Evolutionary conservation across 30 jellyfish, hydroid and myxozoan genomes (phyloP).

Genomic region (Cassiopea andromeda): DNA sequence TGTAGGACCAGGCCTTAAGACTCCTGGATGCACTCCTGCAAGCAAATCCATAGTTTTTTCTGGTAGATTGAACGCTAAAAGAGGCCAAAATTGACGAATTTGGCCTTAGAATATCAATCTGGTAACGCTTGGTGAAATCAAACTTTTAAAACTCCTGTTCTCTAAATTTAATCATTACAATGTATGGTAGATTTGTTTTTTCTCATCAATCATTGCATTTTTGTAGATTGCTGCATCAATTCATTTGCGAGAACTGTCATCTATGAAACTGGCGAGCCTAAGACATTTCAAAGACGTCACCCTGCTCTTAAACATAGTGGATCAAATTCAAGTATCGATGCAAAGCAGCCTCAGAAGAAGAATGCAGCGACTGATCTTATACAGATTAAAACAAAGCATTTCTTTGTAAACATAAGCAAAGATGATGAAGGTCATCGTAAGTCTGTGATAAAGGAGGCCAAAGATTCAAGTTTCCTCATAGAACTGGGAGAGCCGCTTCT

Average conservation of each 20-base stretch:
- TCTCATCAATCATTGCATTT: not conserved
- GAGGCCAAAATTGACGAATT: too few relatives aligned
- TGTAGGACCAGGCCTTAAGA: too few relatives aligned
- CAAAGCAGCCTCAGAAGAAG: not conserved
- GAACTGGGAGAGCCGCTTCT: conserved; percentile 41
- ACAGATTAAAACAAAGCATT: conserved; percentile 31
- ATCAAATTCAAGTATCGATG: not conserved
- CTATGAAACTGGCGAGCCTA: conserved; percentile 21
- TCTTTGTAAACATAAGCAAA: conserved; percentile 16
- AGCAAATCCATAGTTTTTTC: too few relatives aligned
- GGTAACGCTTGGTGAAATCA: too few relatives aligned
- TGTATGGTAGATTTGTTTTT: not conserved
- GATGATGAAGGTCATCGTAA: not conserved
- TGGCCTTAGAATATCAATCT: too few relatives aligned
- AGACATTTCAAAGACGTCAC: not conserved
- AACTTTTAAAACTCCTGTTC: too few relatives aligned
- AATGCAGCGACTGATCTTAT: conserved; percentile 1
- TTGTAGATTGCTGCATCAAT: not conserved
- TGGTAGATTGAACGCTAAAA: too few relatives aligned
- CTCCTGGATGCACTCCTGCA: too few relatives aligned
- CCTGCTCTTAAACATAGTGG: not conserved
- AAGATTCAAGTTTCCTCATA: not conserved
- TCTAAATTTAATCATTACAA: too few relatives aligned
- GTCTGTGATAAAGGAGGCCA: conserved; percentile 2
- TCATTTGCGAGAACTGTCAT: not conserved